Percentiles rank a stretch among this genome's conserved stretches.
Conservation (phyloP, 2,113 vertebrate species). For the Paracanthobrama guichenoti region DNA sequence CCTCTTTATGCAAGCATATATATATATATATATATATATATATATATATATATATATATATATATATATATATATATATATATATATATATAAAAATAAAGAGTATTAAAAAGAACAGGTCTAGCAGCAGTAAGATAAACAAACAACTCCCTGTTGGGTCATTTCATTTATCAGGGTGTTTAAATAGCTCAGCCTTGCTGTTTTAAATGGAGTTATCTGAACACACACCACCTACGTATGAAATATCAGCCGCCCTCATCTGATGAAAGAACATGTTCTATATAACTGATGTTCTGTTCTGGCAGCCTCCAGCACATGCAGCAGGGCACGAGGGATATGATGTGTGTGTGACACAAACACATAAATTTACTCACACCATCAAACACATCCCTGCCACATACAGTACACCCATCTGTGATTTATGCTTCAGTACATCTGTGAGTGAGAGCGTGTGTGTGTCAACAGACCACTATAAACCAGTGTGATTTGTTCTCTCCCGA, state of each 20-base stretch:
- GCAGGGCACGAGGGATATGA: neutral
- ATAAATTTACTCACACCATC: neutral
- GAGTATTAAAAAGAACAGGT: constrained; percentile 5
- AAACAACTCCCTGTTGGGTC: constrained; percentile 1
- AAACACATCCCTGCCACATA: neutral
- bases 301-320: neutral
- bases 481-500: neutral
- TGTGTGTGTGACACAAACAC: constrained; percentile 1
- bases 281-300: neutral
- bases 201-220: constrained; percentile 15
- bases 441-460: neutral
- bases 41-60: too few species aligned
- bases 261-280: neutral
- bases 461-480: constrained; percentile 8
- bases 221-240: constrained; percentile 13
- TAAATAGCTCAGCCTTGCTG: constrained; percentile 25
- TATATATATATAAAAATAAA: too few species aligned
- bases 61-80: too few species aligned
- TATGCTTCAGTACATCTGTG: constrained; percentile 3
- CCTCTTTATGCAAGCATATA: neutral
- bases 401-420: neutral
- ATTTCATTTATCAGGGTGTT: constrained; percentile 23
- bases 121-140: constrained; percentile 20
- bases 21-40: too few species aligned
- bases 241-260: neutral